Conservation (phyloP, 2,888 invertebrate genomes). For the Megastigmus dorsalis region DNA sequence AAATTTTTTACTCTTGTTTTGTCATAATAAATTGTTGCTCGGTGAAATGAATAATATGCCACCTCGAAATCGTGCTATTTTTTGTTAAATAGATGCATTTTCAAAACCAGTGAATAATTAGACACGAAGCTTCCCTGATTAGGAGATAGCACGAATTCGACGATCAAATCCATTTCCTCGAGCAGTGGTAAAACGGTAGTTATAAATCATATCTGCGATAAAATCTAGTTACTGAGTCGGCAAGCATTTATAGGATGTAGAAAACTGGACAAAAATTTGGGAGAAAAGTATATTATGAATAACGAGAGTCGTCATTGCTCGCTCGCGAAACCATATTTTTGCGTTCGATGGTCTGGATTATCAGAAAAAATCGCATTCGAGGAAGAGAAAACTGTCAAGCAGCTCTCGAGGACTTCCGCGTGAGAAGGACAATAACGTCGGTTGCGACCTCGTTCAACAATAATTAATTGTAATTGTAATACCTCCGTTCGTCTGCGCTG, state of each 20-base stretch:
- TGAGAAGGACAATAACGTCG: slow-evolving; percentile 56
- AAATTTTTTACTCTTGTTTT: neutral
- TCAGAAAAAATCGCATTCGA: slow-evolving; percentile 26
- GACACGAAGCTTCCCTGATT: neutral
- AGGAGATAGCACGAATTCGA: slow-evolving; percentile 18
- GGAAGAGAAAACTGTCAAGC: slow-evolving; percentile 45
- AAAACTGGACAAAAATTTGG: neutral
- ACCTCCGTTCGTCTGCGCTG: slow-evolving; percentile 49
- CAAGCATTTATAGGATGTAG: slow-evolving; percentile 24
- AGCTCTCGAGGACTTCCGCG: slow-evolving; percentile 53
- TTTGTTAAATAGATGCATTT: neutral
- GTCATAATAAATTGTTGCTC: slow-evolving; percentile 10
- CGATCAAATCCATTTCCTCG: slow-evolving; percentile 9
- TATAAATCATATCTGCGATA: slow-evolving; percentile 17
- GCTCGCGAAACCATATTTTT: slow-evolving; percentile 27
- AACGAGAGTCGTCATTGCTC: slow-evolving; percentile 34
- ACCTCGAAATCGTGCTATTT: slow-evolving; percentile 15
- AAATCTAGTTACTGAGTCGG: slow-evolving; percentile 25
- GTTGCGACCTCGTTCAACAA: slow-evolving; percentile 55
- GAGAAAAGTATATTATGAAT: slow-evolving; percentile 14
- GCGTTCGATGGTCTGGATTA: slow-evolving; percentile 33
- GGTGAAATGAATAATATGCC: neutral
- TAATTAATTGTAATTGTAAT: slow-evolving; percentile 55
- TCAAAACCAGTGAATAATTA: slow-evolving; percentile 20
- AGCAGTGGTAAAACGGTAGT: neutral